Percentiles rank a stretch among this genome's conserved stretches.
phyloP scores from a whole-genome alignment of 1,140 invertebrate species.

The Drosophila littoralis region DNA sequence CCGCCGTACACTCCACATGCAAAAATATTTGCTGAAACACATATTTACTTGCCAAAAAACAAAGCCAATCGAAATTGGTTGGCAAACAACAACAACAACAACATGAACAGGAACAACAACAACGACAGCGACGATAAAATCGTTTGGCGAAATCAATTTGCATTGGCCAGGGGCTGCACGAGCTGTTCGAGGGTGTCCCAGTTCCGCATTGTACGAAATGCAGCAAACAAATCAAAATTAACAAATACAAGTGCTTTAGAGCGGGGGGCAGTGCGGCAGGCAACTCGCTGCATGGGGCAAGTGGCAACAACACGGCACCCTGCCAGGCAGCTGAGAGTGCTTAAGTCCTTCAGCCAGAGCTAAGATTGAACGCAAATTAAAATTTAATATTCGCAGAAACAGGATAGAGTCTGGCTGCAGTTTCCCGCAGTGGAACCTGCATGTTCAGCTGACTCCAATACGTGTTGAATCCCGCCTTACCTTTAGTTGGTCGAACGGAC shows the following conservation, averaged over 20 bases:
- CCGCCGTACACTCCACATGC: constrained; percentile 37
- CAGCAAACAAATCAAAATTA: constrained; percentile 79
- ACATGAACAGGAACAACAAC: constrained; percentile 7
- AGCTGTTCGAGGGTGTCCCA: background rate
- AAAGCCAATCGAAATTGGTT: constrained; percentile 69
- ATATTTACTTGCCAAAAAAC: constrained; percentile 74
- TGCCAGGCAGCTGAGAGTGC: constrained; percentile 18
- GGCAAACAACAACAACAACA: constrained; percentile 56
- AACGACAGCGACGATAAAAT: constrained; percentile 28
- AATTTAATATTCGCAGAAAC: constrained; percentile 47
- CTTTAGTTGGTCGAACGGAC: constrained; percentile 44
- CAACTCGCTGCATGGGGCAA: constrained; percentile 15
- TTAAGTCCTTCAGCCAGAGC: constrained; percentile 40
- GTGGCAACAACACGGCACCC: constrained; percentile 24
- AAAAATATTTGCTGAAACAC: constrained; percentile 78
- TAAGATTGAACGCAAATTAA: constrained; percentile 53
- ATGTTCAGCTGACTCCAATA: background rate
- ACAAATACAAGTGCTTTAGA: constrained; percentile 53
- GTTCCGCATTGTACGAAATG: constrained; percentile 51
- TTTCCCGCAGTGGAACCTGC: too few species aligned
- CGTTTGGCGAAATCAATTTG: constrained; percentile 71
- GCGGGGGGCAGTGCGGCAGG: background rate
- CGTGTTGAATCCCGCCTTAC: constrained; percentile 41
- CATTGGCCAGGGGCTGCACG: constrained; percentile 19
- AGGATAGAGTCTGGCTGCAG: too few species aligned